Evolutionary conservation across 2,113 vertebrate genomes (phyloP).

Genomic region (Crotalus horridus): DNA sequence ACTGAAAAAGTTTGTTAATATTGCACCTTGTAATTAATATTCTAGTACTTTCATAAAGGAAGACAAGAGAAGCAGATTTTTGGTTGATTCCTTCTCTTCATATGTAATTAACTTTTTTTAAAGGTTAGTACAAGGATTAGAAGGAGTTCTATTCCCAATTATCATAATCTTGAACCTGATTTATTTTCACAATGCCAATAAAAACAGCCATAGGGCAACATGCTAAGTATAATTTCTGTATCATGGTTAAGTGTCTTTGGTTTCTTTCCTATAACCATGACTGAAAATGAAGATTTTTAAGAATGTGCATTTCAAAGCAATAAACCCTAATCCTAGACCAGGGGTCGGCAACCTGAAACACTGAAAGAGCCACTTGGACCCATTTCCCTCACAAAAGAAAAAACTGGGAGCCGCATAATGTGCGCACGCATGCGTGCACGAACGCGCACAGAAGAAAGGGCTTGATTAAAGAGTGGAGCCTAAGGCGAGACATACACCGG

Average conservation of each 20-base stretch:
- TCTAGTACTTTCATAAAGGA: background rate
- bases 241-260: background rate
- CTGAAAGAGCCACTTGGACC: no score
- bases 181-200: slow-evolving; percentile 22
- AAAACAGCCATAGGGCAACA: background rate
- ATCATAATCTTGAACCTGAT: slow-evolving; percentile 8
- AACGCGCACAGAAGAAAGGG: no score
- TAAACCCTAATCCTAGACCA: background rate
- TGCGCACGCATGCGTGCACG: no score
- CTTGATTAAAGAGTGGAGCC: no score
- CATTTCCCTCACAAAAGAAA: no score
- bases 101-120: slow-evolving; percentile 8
- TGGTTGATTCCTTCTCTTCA: background rate
- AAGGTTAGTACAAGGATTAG: background rate
- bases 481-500: no score
- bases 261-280: slow-evolving; percentile 25
- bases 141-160: slow-evolving; percentile 13
- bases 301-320: background rate
- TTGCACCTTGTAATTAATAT: background rate
- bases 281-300: background rate
- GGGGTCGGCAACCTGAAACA: no score
- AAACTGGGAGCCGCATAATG: no score
- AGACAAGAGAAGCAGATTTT: background rate
- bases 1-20: background rate
- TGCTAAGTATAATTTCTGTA: slow-evolving; percentile 22